Base-by-base conservation (phyloP, 2,888 invertebrate genomes). In the Rotaria macrura region DNA sequence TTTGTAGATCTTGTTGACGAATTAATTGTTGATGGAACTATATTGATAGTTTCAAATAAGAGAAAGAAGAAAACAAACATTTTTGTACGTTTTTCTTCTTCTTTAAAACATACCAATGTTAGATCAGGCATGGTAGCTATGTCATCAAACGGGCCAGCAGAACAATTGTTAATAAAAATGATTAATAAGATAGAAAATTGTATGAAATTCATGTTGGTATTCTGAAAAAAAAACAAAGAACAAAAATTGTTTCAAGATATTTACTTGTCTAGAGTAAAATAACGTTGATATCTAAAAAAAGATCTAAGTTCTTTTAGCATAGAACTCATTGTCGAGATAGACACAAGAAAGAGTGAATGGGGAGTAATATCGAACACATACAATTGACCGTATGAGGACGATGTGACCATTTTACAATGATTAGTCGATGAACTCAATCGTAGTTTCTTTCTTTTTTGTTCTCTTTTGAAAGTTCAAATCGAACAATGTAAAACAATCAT, bases 21-120 rank as follows among this genome's bases (percentile, higher is more conserved):
- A 79, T 43, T 43, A 79, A 10, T 79, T 79, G 79, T n/a, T 79
- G 43, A 79, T 79, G 34, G 43, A 79, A 79, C 79, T 79, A 79
- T 43, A 43, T 43, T 43, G n/a, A 4, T 1, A 38, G 25, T 10
- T 43, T n/a, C 6, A 43, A 74, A 12, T 10, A n/a, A n/a, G n/a
- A n/a, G 3, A n/a, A 25, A 43, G 6, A 79, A 43, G 5, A 43
- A 38, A 2, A 4, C 40, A 40, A 34, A 17, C 0, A 65, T 65
- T 65, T 79, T 79, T 47, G 47, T 47, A 6, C 12, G 7, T 47
- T 47, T 12, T 47, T 47, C 47, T 40, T 25, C 2, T 40, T 79
- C 12, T 49, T 49, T 23, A 25, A 40, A 43, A 65, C 65, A 34
- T 79, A 79, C 79, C 14, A 43, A 43, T 43, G 40, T 38, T n/a